These are phyloP conservation scores for Mythimna impura DNA, from an alignment of 2,888 invertebrate species.

Conservation along the genomic window DNA sequence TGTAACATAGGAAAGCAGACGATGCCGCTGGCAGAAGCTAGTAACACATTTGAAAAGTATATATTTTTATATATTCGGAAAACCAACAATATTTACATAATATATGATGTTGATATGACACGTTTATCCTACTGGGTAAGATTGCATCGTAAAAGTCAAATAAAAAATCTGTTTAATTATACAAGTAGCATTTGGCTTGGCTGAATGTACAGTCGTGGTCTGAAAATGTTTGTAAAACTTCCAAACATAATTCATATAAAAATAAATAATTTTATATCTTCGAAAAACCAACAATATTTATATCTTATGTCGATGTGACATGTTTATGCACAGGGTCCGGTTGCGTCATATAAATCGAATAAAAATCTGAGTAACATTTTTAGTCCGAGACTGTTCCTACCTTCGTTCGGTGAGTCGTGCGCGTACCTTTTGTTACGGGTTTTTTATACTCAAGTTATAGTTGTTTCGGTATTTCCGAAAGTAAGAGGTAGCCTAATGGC, in stretches of 20 bases:
- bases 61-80: not conserved
- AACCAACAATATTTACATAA: not conserved
- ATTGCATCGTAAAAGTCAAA: not conserved
- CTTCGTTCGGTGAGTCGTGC: not conserved
- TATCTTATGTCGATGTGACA: not conserved
- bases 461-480: constrained; percentile 10
- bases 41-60: too few species aligned
- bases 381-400: not conserved
- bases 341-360: too few species aligned
- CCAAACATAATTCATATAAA: not conserved
- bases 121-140: not conserved
- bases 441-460: constrained; percentile 32
- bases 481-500: constrained; percentile 8
- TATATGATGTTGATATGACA: not conserved
- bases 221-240: not conserved
- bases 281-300: not conserved
- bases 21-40: too few species aligned
- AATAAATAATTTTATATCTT: not conserved
- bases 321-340: not conserved
- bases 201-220: constrained; percentile 22
- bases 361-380: not conserved
- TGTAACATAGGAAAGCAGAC: too few species aligned
- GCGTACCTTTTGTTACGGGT: constrained; percentile 27
- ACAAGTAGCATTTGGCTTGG: constrained; percentile 44
- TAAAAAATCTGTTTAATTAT: constrained; percentile 31